These are phyloP conservation scores for Brachyopa scutellaris DNA, from an alignment of 2,888 invertebrate genomes.

Conservation along the genomic window DNA sequence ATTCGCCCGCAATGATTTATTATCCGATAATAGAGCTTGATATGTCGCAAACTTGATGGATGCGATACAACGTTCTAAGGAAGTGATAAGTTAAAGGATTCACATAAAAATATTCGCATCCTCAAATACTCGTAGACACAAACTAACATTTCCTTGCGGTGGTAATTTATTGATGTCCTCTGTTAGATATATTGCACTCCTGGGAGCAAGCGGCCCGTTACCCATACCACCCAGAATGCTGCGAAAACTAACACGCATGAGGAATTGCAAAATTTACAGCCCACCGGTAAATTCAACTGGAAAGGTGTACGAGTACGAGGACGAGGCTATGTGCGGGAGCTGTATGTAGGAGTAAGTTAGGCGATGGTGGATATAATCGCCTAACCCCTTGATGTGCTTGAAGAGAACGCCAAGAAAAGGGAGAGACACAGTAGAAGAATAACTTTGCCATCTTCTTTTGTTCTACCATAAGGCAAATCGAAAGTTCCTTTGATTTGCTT, in stretches of 20 bases:
- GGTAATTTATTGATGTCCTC: slow-evolving; percentile 72
- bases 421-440: neutral
- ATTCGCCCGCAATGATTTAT: slow-evolving; percentile 54
- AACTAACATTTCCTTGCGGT: slow-evolving; percentile 46
- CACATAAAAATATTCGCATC: slow-evolving; percentile 57
- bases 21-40: slow-evolving; percentile 70
- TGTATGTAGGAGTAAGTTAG: neutral
- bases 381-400: slow-evolving; percentile 51
- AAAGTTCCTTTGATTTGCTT: slow-evolving; percentile 69
- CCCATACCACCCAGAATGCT: slow-evolving; percentile 23
- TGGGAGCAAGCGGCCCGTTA: slow-evolving; percentile 44
- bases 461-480: slow-evolving; percentile 45
- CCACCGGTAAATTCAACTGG: slow-evolving; percentile 36
- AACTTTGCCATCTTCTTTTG: slow-evolving; percentile 35
- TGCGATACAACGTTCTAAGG: slow-evolving; percentile 62
- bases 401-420: slow-evolving; percentile 10
- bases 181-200: slow-evolving; percentile 66
- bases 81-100: slow-evolving; percentile 72
- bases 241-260: slow-evolving; percentile 71
- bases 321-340: neutral
- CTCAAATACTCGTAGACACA: slow-evolving; percentile 43
- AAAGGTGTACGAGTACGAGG: slow-evolving; percentile 7
- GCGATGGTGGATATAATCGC: neutral
- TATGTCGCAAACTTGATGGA: slow-evolving; percentile 68
- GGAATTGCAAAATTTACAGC: slow-evolving; percentile 70